Percentiles rank a stretch among this genome's conserved stretches.
These are phyloP conservation scores for Danio aesculapii DNA, from an alignment of 2,797 vertebrate genomes.

Conservation along the genomic window DNA sequence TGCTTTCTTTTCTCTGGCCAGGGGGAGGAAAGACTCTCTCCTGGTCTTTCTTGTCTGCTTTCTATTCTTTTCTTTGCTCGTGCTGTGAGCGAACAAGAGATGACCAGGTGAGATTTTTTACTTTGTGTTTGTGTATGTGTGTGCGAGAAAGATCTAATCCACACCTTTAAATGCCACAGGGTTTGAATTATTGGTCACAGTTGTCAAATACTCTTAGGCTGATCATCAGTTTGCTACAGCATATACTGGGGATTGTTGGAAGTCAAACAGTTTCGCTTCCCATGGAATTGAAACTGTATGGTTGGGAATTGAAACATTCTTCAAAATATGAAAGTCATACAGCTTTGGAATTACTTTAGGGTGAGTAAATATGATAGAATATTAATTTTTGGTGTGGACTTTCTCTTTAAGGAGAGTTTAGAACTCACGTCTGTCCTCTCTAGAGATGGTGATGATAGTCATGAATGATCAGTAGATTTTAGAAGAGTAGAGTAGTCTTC, in stretches of 20 bases:
- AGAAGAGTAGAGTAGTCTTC: too few relatives aligned
- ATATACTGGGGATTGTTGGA: neutral
- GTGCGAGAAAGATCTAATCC: neutral
- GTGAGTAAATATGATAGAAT: neutral
- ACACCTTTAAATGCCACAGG: conserved; percentile 20
- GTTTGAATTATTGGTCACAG: conserved; percentile 19
- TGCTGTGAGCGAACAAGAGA: conserved; percentile 37
- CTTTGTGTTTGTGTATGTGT: conserved; percentile 5
- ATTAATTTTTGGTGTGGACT: neutral
- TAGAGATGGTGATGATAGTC: neutral
- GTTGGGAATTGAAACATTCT: neutral
- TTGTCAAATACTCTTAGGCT: neutral
- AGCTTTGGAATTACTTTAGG: neutral
- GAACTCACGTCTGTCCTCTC: neutral
- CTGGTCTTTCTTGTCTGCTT: conserved; percentile 27
- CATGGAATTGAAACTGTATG: neutral
- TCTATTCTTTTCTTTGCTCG: conserved; percentile 25
- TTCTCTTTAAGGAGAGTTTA: neutral
- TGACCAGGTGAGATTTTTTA: conserved; percentile 39
- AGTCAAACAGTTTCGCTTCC: neutral
- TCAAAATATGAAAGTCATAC: neutral
- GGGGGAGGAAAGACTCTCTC: conserved; percentile 34
- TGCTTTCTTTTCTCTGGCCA: conserved; percentile 48
- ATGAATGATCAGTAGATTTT: too few relatives aligned
- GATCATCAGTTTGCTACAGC: conserved; percentile 1